Base-by-base conservation (phyloP, 2,113 vertebrate species). In the Perognathus longimembris region DNA sequence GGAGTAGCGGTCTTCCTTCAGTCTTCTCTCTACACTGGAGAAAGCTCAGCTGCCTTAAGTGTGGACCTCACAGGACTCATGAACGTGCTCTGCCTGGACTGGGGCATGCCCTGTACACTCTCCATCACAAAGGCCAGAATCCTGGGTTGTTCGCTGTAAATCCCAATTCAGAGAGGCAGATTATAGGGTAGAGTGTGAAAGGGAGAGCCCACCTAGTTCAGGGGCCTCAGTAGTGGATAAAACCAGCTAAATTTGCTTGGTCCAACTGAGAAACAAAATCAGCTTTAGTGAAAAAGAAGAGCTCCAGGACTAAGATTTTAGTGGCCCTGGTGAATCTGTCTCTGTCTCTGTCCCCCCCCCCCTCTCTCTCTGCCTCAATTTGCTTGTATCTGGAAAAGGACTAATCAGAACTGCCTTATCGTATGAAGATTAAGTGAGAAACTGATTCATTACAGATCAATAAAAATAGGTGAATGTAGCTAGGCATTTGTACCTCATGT, bases 111-210 rank as follows among this genome's bases (percentile, higher is more conserved):
- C 40, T 66, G 11, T 9, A 21, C 24, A 6, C 5, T 15, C 26
- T 76, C 36, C 57, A 63, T 5, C 15, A 7, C 66, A 66, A 32
- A 66, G 42, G 2, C 75, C 15, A 11, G 30, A 76, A 11, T 12
- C 7, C 57, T 79, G 59, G 11, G 21, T 14, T 82, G 17, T 20
- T 28, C 45, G 36, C 87, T n/a, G 63, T 36, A 63, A 34, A 34
- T 87, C 50, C 42, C 34, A 50, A 3, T 50, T 59, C 91, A 74
- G 38, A 71, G n/a, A 32, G 61, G 17, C 10, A 12, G 45, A 22
- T 34, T 7, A 3, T n/a, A 21, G 28, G 20, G 38, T 36, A 9
- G 28, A 18, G 22, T 4, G 11, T 0, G 0, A 76, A 10, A 32
- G 38, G 34, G n/a, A 38, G 6, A 88, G 38, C 36, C 57, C 18